These are phyloP conservation scores for Lacanobia wlatinum DNA, from an alignment of 2,888 invertebrate genomes.

Conservation along the genomic window DNA sequence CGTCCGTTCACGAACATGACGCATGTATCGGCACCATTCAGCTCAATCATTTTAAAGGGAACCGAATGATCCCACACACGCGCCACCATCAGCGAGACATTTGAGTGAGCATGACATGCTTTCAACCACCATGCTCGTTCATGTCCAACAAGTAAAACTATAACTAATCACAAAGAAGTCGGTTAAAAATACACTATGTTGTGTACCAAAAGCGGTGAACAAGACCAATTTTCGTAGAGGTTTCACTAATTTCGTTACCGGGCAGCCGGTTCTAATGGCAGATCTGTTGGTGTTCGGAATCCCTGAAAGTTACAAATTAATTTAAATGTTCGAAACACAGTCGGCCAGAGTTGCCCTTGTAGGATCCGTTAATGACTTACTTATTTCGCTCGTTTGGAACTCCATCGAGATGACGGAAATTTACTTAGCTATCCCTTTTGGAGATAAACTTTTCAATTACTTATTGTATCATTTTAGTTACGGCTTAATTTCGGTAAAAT, in stretches of 20 bases:
- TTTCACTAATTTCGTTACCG: slow-evolving; percentile 74
- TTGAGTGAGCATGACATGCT: too few relatives aligned
- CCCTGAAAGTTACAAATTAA: slow-evolving; percentile 83
- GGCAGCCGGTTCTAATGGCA: slow-evolving; percentile 72
- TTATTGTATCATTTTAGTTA: slow-evolving; percentile 16
- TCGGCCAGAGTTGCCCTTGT: slow-evolving; percentile 63
- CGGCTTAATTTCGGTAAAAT: slow-evolving; percentile 7
- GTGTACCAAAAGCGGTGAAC: background rate
- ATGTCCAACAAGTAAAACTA: too few relatives aligned
- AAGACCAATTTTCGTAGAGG: slow-evolving; percentile 15
- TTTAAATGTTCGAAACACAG: slow-evolving; percentile 80
- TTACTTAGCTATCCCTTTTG: slow-evolving; percentile 57
- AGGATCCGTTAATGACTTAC: slow-evolving; percentile 78
- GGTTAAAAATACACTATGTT: background rate
- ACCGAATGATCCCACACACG: too few relatives aligned
- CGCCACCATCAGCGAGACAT: too few relatives aligned
- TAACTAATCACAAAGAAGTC: too few relatives aligned
- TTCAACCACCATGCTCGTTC: too few relatives aligned
- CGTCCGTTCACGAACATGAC: too few relatives aligned
- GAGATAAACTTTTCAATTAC: slow-evolving; percentile 34
- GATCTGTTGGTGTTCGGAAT: slow-evolving; percentile 75
- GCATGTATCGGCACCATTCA: too few relatives aligned
- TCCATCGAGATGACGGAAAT: slow-evolving; percentile 71
- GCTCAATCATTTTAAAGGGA: too few relatives aligned
- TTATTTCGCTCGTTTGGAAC: slow-evolving; percentile 76